phyloP scores from a whole-genome alignment of 2,797 vertebrate genomes.

The Menidia menidia region DNA sequence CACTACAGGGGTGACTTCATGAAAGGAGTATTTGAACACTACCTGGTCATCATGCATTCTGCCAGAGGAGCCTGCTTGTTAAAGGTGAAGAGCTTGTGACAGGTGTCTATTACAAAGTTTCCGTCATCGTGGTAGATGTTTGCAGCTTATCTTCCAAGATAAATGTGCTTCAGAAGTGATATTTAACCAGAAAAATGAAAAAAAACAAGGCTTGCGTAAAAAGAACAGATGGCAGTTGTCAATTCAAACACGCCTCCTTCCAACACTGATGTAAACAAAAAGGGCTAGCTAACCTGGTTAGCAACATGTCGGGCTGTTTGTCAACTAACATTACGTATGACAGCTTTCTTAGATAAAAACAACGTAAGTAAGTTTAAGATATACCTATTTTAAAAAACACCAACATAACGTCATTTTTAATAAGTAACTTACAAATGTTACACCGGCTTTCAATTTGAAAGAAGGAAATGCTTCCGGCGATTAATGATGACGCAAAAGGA shows the following conservation, averaged over 20 bases:
- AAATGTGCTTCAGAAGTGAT: too few relatives aligned
- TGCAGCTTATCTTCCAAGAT: too few relatives aligned
- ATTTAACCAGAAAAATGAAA: too few relatives aligned
- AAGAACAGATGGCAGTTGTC: not conserved
- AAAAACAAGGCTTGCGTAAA: not conserved
- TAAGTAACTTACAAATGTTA: slow-evolving; percentile 9
- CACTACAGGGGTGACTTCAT: too few relatives aligned
- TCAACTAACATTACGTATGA: too few relatives aligned
- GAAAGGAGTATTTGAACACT: too few relatives aligned
- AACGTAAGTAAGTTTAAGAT: accelerated
- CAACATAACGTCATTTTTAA: accelerated
- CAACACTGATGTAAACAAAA: slow-evolving; percentile 38
- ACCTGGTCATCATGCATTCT: too few relatives aligned
- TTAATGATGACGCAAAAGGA: slow-evolving; percentile 14
- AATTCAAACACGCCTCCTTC: too few relatives aligned
- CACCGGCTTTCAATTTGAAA: slow-evolving; percentile 8
- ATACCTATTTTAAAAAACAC: not conserved
- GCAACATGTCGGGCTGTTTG: not conserved
- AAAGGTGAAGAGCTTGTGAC: too few relatives aligned
- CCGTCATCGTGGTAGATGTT: too few relatives aligned
- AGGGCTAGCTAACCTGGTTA: slow-evolving; percentile 35
- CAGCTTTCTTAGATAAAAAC: accelerated
- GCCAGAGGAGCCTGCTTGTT: too few relatives aligned
- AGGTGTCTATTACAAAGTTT: too few relatives aligned
- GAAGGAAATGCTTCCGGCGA: not conserved